Evolutionary conservation across 53 echinoderm and acorn worm genomes (phyloP), one percentile per base, ranked within the genome.

Genomic region (Paelopatides confundens): DNA sequence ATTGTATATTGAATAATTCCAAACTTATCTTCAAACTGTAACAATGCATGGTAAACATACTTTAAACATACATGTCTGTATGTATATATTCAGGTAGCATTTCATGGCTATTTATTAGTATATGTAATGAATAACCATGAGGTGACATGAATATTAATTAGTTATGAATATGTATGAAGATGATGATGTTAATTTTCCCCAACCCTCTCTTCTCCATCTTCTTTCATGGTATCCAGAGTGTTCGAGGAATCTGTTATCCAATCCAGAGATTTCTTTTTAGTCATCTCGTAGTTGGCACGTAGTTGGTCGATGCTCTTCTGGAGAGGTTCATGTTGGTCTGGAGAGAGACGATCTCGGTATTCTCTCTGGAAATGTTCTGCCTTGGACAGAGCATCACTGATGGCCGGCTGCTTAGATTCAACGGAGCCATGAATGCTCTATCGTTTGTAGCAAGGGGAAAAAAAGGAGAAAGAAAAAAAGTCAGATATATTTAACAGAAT

Each of bases 291-390:
- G 82, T 84, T 65, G 17, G 85, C 47, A 64, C 87, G 88, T 46
- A 99, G 93, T 81, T 89, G 65, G 58, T 93, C 95, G 21, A 99
- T 87, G 37, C 91, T 91, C 89, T 90, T 92, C 69, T 95, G 92
- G 71, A 99, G 91, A 2, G 92, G 91, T 18, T 89, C 74, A 23
- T 90, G 89, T 85, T 99, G 99, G n/a, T 99, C 99, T 1, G 96
- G 93, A 17, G 93, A 82, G 65, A 99, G 94, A 21, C 92, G 70
- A 43, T 98, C 94, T 29, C 92, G 67, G 76, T 90, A 96, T 79
- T 95, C 95, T 4, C 94, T 77, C 79, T 96, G 94, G 86, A 99
- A 99, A 81, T 96, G 95, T 49, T 96, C 96, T 5, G 94, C 99
- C 66, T 93, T 94, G 87, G 91, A 96, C 52, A 99, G 48, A 35